Percentiles rank a stretch among this genome's conserved stretches.
Conservation (phyloP, 2,797 vertebrate species). For the Gouania willdenowi region DNA sequence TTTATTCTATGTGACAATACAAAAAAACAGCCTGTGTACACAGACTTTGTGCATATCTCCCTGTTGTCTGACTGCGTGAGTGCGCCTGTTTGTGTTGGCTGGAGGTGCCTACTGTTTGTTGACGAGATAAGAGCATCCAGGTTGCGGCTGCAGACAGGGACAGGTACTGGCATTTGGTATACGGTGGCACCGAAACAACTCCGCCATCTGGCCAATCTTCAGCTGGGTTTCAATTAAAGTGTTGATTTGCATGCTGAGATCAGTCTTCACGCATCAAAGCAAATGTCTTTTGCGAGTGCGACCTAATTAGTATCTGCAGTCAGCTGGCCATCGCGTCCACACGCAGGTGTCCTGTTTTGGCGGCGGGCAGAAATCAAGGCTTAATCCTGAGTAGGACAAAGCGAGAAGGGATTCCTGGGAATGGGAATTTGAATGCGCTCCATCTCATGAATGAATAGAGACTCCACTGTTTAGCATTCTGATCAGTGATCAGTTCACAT, state of each 20-base stretch:
- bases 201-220: constrained; percentile 63
- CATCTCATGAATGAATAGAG: constrained; percentile 46
- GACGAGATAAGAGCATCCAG: constrained; percentile 32
- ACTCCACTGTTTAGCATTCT: constrained; percentile 55
- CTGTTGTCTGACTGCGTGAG: no score
- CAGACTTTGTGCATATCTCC: constrained; percentile 3
- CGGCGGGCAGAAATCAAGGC: constrained; percentile 20
- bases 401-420: constrained; percentile 39
- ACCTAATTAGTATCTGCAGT: constrained; percentile 62
- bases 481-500: constrained; percentile 47
- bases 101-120: constrained; percentile 7
- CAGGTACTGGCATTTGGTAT: constrained; percentile 54
- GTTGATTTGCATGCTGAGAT: constrained; percentile 61
- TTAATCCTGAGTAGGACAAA: constrained; percentile 38
- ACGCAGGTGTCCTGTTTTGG: constrained; percentile 42
- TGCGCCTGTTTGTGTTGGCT: background rate
- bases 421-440: constrained; percentile 45
- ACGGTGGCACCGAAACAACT: constrained; percentile 47
- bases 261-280: constrained; percentile 58
- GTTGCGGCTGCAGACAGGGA: constrained; percentile 30
- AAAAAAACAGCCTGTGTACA: background rate
- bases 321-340: constrained; percentile 28
- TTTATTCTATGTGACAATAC: no score
- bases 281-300: constrained; percentile 22
- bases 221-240: constrained; percentile 61